These are phyloP conservation scores for Sacculina carcini DNA, from an alignment of 2,888 invertebrate genomes.

Conservation along the genomic window DNA sequence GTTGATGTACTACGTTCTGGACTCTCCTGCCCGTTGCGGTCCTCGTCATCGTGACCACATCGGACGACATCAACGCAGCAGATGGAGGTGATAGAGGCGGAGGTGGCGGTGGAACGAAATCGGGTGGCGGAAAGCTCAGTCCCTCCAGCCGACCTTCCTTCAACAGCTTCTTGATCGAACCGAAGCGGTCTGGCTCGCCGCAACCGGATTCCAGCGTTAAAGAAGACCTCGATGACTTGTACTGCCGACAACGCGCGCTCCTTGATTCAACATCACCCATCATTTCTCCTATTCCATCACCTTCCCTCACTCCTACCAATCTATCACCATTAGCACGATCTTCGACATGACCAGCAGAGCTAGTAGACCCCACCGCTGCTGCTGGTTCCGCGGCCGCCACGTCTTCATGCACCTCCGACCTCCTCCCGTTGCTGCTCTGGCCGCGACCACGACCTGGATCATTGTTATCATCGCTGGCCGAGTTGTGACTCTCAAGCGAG, in stretches of 20 bases:
- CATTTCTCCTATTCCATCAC: no score
- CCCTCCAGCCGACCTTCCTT: slow-evolving; percentile 37
- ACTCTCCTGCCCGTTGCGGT: no score
- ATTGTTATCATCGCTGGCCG: slow-evolving; percentile 1
- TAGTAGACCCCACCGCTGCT: slow-evolving; percentile 41
- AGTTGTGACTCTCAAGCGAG: slow-evolving; percentile 1
- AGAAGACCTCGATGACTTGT: no score
- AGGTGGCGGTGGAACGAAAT: slow-evolving; percentile 31
- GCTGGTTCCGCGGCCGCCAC: slow-evolving; percentile 21
- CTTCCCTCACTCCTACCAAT: no score
- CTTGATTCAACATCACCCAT: slow-evolving; percentile 35
- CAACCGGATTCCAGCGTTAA: no score
- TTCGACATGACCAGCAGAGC: slow-evolving; percentile 43
- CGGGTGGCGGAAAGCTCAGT: slow-evolving; percentile 25
- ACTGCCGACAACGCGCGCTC: slow-evolving; percentile 32
- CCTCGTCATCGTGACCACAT: slow-evolving; percentile 29
- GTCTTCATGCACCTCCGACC: no score
- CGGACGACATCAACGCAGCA: slow-evolving; percentile 32
- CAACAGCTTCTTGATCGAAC: slow-evolving; percentile 43
- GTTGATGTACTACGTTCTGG: no score
- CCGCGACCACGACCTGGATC: no score
- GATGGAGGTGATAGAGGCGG: slow-evolving; percentile 27
- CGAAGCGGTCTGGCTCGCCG: slow-evolving; percentile 31
- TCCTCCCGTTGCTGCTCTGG: slow-evolving; percentile 37
- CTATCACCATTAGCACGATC: no score